Evolutionary conservation across 2,888 invertebrate genomes (phyloP).

Genomic region (Conomelus anceps): DNA sequence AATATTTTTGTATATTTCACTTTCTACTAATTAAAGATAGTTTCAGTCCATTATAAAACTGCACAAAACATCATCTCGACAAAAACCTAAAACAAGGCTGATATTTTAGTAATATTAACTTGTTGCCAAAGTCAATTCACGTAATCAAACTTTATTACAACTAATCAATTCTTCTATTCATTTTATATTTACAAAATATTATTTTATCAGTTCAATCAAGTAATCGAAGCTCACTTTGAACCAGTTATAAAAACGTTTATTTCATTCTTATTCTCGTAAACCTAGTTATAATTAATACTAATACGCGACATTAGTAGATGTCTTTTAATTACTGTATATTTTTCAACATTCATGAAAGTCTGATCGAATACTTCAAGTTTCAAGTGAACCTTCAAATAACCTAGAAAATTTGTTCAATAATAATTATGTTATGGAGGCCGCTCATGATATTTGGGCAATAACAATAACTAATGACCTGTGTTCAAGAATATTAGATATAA

Average conservation of each 20-base stretch:
- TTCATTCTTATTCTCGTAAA: neutral
- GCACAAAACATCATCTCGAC: neutral
- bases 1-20: neutral
- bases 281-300: neutral
- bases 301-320: neutral
- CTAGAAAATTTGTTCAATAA: too few species aligned
- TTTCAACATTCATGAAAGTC: neutral
- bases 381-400: neutral
- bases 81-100: neutral
- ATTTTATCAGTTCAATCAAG: neutral
- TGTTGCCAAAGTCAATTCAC: neutral
- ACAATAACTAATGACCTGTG: too few species aligned
- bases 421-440: too few species aligned
- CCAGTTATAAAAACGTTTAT: neutral
- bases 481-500: too few species aligned
- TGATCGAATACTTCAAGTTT: neutral
- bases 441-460: too few species aligned
- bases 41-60: conserved; percentile 9
- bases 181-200: neutral
- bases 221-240: neutral
- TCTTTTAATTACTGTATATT: neutral
- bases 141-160: neutral
- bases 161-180: neutral
- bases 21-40: neutral
- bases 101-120: neutral